A percentile compares a stretch with the other conserved stretches of the same genome.
These are phyloP conservation scores for Drosophila nigromelanica DNA, from an alignment of 1,140 invertebrate genomes.

Conservation along the genomic window DNA sequence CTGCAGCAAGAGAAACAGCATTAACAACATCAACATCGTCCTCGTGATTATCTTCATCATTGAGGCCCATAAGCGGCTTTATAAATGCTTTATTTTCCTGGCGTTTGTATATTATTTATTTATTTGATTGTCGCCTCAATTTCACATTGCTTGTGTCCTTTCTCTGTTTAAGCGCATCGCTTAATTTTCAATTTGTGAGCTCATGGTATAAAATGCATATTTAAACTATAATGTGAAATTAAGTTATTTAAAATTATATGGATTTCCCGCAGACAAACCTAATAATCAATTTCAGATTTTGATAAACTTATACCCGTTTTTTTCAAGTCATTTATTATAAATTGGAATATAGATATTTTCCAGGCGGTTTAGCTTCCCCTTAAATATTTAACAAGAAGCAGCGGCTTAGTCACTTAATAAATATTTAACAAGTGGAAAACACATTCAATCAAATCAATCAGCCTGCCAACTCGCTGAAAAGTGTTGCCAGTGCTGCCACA, in stretches of 20 bases:
- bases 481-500: background rate
- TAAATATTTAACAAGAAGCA: background rate
- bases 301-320: too few species aligned
- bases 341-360: background rate
- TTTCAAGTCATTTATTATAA: too few species aligned
- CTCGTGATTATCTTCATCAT: conserved; percentile 45
- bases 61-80: conserved; percentile 66
- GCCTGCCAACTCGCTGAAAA: background rate
- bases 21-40: conserved; percentile 17
- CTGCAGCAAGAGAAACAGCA: conserved; percentile 40
- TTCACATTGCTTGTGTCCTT: conserved; percentile 26
- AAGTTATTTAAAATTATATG: conserved; percentile 28
- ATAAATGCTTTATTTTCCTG: conserved; percentile 61
- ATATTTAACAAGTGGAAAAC: background rate
- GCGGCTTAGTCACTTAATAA: too few species aligned
- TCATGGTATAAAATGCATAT: conserved; percentile 72
- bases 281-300: background rate
- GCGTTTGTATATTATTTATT: conserved; percentile 70
- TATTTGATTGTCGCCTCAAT: conserved; percentile 68
- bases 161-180: background rate
- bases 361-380: background rate
- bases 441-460: too few species aligned
- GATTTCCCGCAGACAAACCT: background rate
- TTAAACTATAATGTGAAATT: conserved; percentile 32
- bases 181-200: conserved; percentile 60